Percentiles rank a stretch among this genome's conserved stretches.
Evolutionary conservation across 2,888 invertebrate genomes (phyloP).

Genomic region (Fabriciana adippe): DNA sequence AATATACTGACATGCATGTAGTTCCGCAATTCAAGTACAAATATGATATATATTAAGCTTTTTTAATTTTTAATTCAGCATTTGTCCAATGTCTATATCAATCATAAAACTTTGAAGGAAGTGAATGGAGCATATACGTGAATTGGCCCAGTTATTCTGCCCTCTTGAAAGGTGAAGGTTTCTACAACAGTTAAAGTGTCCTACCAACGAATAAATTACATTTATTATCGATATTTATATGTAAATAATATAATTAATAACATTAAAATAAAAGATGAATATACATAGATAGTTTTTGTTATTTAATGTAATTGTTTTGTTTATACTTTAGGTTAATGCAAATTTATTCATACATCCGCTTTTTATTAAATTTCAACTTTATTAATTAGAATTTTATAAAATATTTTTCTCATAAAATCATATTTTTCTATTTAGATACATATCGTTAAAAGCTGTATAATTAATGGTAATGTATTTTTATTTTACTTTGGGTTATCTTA

Average conservation of each 20-base stretch:
- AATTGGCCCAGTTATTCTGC: slow-evolving; percentile 54
- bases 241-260: not conserved
- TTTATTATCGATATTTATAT: not conserved
- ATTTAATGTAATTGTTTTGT: no score
- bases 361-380: no score
- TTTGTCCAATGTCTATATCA: slow-evolving; percentile 13
- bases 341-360: no score
- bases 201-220: slow-evolving; percentile 2
- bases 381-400: no score
- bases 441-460: not conserved
- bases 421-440: no score
- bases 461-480: not conserved
- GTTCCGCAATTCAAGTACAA: no score
- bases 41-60: not conserved
- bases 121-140: slow-evolving; percentile 41
- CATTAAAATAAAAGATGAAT: no score
- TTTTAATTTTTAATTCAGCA: not conserved
- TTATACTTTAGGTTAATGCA: no score
- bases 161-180: slow-evolving; percentile 58
- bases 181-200: slow-evolving; percentile 10
- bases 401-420: no score
- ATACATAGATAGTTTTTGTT: no score
- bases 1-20: no score
- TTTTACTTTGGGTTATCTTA: not conserved
- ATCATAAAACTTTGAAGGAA: slow-evolving; percentile 40